Conservation (phyloP, 2,113 vertebrate genomes). For the Apteryx owenii region DNA sequence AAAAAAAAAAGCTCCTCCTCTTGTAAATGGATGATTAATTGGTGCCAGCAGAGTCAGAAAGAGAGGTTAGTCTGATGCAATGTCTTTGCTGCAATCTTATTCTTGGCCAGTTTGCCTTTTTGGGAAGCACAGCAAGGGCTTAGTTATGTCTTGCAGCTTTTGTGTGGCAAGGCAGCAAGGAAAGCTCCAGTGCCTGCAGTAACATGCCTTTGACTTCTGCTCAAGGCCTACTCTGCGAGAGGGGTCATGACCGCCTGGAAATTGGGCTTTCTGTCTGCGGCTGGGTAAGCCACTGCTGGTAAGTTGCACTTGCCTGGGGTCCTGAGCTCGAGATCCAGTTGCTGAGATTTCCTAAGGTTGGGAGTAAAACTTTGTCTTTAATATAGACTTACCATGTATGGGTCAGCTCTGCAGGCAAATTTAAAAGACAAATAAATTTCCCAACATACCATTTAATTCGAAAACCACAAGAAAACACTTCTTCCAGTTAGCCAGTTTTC, state of each 20-base stretch:
- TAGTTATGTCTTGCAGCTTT: not conserved
- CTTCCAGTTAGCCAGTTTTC: not conserved
- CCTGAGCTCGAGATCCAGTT: not conserved
- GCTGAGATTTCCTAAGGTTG: not conserved
- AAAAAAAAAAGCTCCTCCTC: not conserved
- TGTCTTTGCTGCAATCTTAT: not conserved
- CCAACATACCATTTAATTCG: not conserved
- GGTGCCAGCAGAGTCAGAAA: not conserved
- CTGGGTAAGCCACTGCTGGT: not conserved
- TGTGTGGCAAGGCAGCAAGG: not conserved
- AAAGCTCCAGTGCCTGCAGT: not conserved
- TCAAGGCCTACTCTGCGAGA: not conserved
- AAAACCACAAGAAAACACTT: not conserved
- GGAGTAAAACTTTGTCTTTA: not conserved
- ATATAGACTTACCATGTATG: not conserved
- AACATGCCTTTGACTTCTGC: not conserved
- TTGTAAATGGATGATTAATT: not conserved
- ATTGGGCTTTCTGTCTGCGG: not conserved
- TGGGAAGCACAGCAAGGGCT: not conserved
- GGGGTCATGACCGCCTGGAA: not conserved
- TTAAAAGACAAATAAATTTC: not conserved
- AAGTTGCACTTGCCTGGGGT: accelerated
- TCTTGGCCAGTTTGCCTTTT: not conserved
- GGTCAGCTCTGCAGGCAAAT: not conserved
- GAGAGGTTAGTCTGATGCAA: not conserved